Evolutionary conservation across 2,797 vertebrate genomes (phyloP), one percentile per base, ranked within the genome.

Genomic region (Propithecus perrieri): DNA sequence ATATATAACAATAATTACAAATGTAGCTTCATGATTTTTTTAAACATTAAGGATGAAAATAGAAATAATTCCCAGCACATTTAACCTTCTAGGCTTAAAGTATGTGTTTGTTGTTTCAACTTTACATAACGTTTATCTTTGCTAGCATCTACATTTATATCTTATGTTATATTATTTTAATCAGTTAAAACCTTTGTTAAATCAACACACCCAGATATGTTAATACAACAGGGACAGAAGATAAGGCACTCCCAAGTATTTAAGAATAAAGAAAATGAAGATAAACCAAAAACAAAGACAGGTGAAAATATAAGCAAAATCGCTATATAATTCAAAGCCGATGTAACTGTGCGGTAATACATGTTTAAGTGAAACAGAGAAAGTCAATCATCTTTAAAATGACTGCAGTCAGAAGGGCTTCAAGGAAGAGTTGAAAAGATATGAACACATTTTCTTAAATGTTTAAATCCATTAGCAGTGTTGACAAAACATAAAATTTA

Each of bases 1-100:
- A 93, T 78, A 93, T 30, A 67, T 33, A 74, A 79, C 75, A 85
- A 90, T 92, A 92, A 93, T 80, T 94, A 93, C 9, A 72, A 88
- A 94, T 33, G 35, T 57, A 90, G 81, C 75, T 96, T 67, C 15
- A 17, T 83, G 71, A 74, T 89, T 83, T 86, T 24, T 80, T 95
- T 48, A 90, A 11, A 78, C 13, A 90, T 74, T 94, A 92, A 85
- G 75, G 22, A 85, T 85, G 22, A 94, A 26, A 95, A 55, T 28
- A 41, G 7, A 22, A 97, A 84, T 76, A 89, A 89, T 94, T 95
- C 78, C 43, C 17, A 74, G 18, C 14, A 75, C 22, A 88, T 83
- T 46, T 75, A 89, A 93, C 20, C 33, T 86, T 76, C 67, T 22
- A 57, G 28, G 6, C 24, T 28, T 65, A 28, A 3, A 85, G 22